A percentile compares a stretch with the other conserved stretches of the same genome.
These are phyloP conservation scores for Brassicogethes aeneus DNA, from an alignment of 2,888 invertebrate species.

Conservation along the genomic window DNA sequence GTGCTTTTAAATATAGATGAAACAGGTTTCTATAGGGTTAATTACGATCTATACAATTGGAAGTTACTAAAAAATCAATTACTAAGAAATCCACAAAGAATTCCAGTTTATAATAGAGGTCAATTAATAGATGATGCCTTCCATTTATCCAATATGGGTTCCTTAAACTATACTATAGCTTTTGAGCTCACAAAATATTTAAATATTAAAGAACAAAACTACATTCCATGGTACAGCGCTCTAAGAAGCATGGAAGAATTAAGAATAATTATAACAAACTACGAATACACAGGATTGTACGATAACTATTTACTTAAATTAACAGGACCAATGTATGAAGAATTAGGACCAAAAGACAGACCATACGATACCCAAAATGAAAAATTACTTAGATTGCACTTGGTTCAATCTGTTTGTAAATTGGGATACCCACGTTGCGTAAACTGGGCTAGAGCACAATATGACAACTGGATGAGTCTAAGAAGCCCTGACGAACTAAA, in stretches of 20 bases:
- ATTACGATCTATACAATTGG: constrained; percentile 54
- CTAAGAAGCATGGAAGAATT: constrained; percentile 48
- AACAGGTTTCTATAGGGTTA: constrained; percentile 54
- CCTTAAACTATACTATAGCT: constrained; percentile 50
- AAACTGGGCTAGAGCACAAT: constrained; percentile 44
- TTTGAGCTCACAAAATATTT: constrained; percentile 57
- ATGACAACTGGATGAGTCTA: constrained; percentile 34
- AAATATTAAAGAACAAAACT: constrained; percentile 51
- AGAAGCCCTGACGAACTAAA: constrained; percentile 31
- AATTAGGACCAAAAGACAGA: constrained; percentile 45
- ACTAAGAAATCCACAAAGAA: constrained; percentile 34
- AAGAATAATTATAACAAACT: constrained; percentile 42
- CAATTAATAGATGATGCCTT: constrained; percentile 68
- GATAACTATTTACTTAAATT: constrained; percentile 29
- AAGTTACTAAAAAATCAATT: constrained; percentile 43
- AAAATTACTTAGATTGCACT: constrained; percentile 48
- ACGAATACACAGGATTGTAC: constrained; percentile 44
- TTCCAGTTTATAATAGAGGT: constrained; percentile 53
- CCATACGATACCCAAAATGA: constrained; percentile 46
- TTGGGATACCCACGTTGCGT: constrained; percentile 48
- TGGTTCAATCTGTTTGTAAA: constrained; percentile 51
- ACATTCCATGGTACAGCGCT: constrained; percentile 58
- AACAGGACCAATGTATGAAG: constrained; percentile 36
- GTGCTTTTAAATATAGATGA: constrained; percentile 54
- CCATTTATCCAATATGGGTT: constrained; percentile 51